Percentiles rank a stretch among this genome's conserved stretches.
Evolutionary conservation across 2,797 vertebrate genomes (phyloP).

Genomic region (Acipenser oxyrinchus): DNA sequence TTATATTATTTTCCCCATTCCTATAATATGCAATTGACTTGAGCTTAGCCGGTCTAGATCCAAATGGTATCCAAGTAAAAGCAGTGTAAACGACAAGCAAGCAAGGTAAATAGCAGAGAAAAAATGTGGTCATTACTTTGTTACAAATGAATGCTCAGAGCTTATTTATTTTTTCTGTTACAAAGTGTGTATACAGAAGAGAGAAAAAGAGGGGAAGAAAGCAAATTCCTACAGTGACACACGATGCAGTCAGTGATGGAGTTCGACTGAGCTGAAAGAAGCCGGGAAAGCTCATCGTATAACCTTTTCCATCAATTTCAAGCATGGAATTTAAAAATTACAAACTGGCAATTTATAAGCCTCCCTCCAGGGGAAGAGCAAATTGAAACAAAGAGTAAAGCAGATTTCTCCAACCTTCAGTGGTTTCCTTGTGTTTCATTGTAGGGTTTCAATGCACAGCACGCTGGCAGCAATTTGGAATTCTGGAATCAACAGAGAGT

Average conservation of each 20-base stretch:
- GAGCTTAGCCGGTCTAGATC: too few relatives aligned
- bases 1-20: too few relatives aligned
- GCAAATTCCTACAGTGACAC: constrained; percentile 7
- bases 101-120: too few relatives aligned
- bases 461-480: constrained; percentile 15
- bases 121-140: too few relatives aligned
- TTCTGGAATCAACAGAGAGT: constrained; percentile 12
- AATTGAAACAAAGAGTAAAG: constrained; percentile 14
- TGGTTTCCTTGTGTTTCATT: constrained; percentile 30
- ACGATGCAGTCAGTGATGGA: constrained; percentile 8
- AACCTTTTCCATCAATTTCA: constrained; percentile 18
- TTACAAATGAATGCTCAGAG: too few relatives aligned
- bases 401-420: constrained; percentile 20
- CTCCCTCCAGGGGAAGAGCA: constrained; percentile 14
- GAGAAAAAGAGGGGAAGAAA: background rate
- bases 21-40: too few relatives aligned
- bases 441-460: background rate
- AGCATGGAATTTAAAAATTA: constrained; percentile 21
- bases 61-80: too few relatives aligned
- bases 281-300: background rate
- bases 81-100: too few relatives aligned
- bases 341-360: constrained; percentile 16
- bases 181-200: background rate
- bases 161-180: too few relatives aligned
- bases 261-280: background rate